These are phyloP conservation scores for Sander lucioperca DNA, from an alignment of 2,113 vertebrate species.

Conservation along the genomic window DNA sequence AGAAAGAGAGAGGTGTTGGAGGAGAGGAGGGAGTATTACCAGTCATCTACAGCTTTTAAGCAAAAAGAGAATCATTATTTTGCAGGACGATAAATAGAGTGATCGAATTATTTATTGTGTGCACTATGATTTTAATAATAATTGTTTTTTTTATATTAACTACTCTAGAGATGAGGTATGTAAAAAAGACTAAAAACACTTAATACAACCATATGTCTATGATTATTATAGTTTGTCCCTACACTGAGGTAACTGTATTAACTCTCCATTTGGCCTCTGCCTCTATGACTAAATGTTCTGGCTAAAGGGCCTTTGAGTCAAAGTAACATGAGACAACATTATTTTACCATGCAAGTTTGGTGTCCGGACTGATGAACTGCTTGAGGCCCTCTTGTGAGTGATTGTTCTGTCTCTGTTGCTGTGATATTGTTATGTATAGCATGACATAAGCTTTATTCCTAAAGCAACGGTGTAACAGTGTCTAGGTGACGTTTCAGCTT, in stretches of 20 bases:
- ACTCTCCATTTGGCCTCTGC: neutral
- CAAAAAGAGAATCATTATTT: constrained; percentile 1
- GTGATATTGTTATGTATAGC: constrained; percentile 2
- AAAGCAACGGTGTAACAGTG: constrained; percentile 6
- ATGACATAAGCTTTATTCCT: constrained; percentile 18
- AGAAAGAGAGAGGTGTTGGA: neutral
- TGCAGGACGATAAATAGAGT: constrained; percentile 18
- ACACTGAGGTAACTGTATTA: neutral
- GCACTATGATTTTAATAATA: too few relatives aligned
- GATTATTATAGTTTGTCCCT: neutral
- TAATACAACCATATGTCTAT: too few relatives aligned
- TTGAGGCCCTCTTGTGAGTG: neutral
- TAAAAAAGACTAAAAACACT: too few relatives aligned
- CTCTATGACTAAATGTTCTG: constrained; percentile 15
- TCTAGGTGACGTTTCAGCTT: constrained; percentile 14
- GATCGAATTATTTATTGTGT: neutral
- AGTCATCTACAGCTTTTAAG: neutral
- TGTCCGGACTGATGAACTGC: constrained; percentile 15
- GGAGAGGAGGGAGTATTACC: neutral
- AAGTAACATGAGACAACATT: constrained; percentile 21
- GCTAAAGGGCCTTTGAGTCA: constrained; percentile 23
- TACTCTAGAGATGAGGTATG: too few relatives aligned
- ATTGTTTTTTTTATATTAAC: too few relatives aligned
- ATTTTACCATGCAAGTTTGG: neutral
- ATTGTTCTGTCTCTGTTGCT: constrained; percentile 15